These are phyloP conservation scores for Tryphoninae sp. DNA, from an alignment of 2,888 invertebrate genomes.

Conservation along the genomic window DNA sequence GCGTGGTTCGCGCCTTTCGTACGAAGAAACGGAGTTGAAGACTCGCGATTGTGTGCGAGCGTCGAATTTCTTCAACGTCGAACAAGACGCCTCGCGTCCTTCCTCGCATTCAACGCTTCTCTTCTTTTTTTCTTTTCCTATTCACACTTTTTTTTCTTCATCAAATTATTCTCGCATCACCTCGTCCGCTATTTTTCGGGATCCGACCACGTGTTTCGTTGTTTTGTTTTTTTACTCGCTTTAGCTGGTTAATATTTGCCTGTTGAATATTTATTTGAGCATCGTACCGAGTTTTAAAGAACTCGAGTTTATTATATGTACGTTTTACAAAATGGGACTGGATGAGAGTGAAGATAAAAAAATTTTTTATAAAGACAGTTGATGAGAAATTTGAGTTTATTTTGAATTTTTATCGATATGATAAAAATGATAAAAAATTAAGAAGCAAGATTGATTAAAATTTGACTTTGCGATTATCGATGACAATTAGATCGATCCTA, in stretches of 20 bases:
- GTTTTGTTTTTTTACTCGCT: constrained; percentile 53
- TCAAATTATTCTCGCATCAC: constrained; percentile 25
- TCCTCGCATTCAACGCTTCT: background rate
- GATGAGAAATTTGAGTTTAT: too few relatives aligned
- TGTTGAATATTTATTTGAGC: too few relatives aligned
- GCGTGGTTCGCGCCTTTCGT: background rate
- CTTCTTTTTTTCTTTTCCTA: constrained; percentile 16
- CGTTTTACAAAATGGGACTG: too few relatives aligned
- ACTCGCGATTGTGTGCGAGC: background rate
- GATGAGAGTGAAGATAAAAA: too few relatives aligned
- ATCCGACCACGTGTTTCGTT: background rate
- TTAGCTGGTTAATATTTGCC: constrained; percentile 21
- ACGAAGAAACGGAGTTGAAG: constrained; percentile 1
- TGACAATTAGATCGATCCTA: too few relatives aligned
- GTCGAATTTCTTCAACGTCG: constrained; percentile 28
- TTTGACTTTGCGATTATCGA: too few relatives aligned
- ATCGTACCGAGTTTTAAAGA: too few relatives aligned
- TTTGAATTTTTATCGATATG: constrained; percentile 1
- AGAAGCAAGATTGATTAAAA: too few relatives aligned
- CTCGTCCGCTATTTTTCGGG: background rate
- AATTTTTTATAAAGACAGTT: too few relatives aligned
- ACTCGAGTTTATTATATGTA: too few relatives aligned
- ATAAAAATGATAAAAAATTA: background rate
- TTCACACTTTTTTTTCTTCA: background rate
- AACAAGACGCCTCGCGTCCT: constrained; percentile 57